Conservation (phyloP, 1,140 invertebrate species). For the Euborellia annulipes region DNA sequence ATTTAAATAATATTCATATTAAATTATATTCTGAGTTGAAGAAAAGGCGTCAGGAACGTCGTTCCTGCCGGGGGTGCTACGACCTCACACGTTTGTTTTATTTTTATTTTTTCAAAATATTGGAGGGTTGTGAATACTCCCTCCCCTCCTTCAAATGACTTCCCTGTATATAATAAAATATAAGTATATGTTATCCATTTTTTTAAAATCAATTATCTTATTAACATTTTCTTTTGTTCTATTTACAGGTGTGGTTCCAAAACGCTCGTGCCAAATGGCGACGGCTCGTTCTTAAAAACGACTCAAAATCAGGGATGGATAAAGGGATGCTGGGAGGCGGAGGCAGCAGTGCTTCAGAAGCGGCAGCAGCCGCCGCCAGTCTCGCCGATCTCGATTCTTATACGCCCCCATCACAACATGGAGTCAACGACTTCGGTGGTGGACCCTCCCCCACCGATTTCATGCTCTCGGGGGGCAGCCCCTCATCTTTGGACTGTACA, state of each 20-base stretch:
- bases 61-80: too few species aligned
- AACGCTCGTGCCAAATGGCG: conserved; percentile 93
- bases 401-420: background rate
- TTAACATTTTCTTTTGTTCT: conserved; percentile 10
- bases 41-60: too few species aligned
- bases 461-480: background rate
- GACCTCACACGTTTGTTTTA: too few species aligned
- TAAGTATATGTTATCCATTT: too few species aligned
- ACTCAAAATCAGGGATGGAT: conserved; percentile 31
- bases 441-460: background rate
- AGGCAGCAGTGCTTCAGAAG: conserved; percentile 13
- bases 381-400: background rate
- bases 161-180: too few species aligned
- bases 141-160: too few species aligned
- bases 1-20: too few species aligned
- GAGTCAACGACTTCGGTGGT: background rate
- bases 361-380: background rate
- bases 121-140: too few species aligned
- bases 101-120: too few species aligned
- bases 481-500: background rate
- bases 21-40: too few species aligned
- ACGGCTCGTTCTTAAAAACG: conserved; percentile 64
- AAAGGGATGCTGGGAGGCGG: conserved; percentile 8
- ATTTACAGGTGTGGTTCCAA: conserved; percentile 88
- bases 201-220: too few species aligned